Conservation (phyloP, 2,113 vertebrate species). For the Gasterosteus aculeatus region DNA sequence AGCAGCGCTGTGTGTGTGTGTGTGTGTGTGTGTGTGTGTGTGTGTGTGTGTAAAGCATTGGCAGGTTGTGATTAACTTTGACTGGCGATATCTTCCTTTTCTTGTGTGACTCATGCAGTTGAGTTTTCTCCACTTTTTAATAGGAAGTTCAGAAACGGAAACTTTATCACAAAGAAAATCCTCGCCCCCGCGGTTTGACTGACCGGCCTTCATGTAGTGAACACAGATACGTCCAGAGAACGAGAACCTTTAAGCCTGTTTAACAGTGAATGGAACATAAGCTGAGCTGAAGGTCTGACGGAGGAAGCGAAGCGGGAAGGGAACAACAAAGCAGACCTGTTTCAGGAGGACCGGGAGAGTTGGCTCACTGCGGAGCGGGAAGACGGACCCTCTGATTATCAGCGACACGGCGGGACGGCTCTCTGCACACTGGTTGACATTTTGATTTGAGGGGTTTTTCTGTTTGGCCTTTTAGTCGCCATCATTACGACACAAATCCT, state of each 20-base stretch:
- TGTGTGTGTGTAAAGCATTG: background rate
- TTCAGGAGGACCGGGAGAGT: background rate
- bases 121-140: background rate
- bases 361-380: slow-evolving; percentile 27
- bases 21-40: background rate
- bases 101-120: background rate
- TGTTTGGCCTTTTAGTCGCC: slow-evolving; percentile 37
- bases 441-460: slow-evolving; percentile 71
- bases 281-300: background rate
- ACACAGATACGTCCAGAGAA: background rate
- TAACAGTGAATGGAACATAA: background rate
- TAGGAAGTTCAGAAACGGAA: background rate
- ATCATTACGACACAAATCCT: slow-evolving; percentile 7
- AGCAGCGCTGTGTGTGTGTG: background rate
- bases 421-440: slow-evolving; percentile 78
- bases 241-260: too few species aligned
- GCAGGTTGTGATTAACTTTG: background rate
- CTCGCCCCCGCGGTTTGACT: slow-evolving; percentile 1
- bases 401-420: slow-evolving; percentile 40
- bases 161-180: background rate
- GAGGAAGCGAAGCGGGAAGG: background rate
- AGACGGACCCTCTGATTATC: slow-evolving; percentile 72
- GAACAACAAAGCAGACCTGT: slow-evolving; percentile 8
- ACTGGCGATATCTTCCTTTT: background rate
- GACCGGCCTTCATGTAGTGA: background rate